Base-by-base conservation (phyloP, 2,113 vertebrate species). In the Reinhardtius hippoglossoides region DNA sequence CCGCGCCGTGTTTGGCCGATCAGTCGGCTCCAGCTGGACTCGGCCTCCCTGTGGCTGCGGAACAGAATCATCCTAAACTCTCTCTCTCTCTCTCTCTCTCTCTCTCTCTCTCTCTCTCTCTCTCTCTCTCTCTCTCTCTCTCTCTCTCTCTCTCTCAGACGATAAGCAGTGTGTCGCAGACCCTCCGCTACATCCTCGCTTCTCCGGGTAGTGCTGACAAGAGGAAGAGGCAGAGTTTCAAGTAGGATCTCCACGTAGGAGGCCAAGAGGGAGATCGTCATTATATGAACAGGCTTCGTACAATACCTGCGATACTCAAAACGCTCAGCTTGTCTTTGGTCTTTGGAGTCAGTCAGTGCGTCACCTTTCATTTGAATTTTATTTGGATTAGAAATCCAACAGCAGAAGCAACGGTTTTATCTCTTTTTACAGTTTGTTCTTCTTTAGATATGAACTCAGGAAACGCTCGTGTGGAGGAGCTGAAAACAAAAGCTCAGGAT, bases 1-100 rank as follows among this genome's bases (percentile, higher is more conserved):
- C 89, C 74, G 62, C 37, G 23, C 77, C 81, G 89, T 77, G 88
- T 86, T 78, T 74, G 7, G 27, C 84, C 82, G 86, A 89, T 85
- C 88, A 82, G 72, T 79, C 61, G 37, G 78, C 67, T 85, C 78
- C 84, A 85, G 74, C 78, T 76, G 77, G 84, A 83, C 76, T 84
- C 70, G 65, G 88, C 69, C 80, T 78, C 82, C 90, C 83, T 2
- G 76, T 50, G 57, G 89, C 86, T 74, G 44, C 64, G 61, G 65
- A 76, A 72, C 88, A 64, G 74, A 85, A 83, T 89, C 83, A 57
- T 69, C 81, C 78, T 69, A 46, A 80, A 85, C 48, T 66, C 77
- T 83, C 64, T 80, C 67, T 71, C 50, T n/a, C 66, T 7, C 27
- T 31, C 27, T 31, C 27, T 31, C 27, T 31, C 27, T 7, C 27